Evolutionary conservation across 2,888 invertebrate species (phyloP).

Genomic region (Parthenolecanium corni): DNA sequence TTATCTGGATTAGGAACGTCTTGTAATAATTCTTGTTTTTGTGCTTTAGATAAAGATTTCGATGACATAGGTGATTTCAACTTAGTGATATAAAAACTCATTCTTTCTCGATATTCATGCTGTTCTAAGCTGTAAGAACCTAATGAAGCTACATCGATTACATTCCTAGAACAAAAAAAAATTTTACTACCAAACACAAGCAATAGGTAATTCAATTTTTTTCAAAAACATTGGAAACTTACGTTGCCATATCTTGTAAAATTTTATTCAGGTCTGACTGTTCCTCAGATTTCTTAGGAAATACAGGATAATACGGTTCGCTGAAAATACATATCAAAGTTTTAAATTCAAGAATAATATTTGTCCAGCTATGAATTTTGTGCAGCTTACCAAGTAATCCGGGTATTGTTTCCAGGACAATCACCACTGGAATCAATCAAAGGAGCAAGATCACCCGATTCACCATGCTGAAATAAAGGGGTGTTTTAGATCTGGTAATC

Average conservation of each 20-base stretch:
- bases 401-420: background rate
- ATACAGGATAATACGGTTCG: conserved; percentile 37
- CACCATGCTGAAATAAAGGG: conserved; percentile 12
- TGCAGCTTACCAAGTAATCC: too few species aligned
- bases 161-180: conserved; percentile 51
- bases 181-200: background rate
- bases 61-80: conserved; percentile 35
- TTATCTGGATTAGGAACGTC: conserved; percentile 67
- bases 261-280: conserved; percentile 82
- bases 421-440: conserved; percentile 20
- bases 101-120: conserved; percentile 74
- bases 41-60: conserved; percentile 28
- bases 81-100: conserved; percentile 44
- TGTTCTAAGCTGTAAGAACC: conserved; percentile 80
- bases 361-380: too few species aligned
- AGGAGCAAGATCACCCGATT: conserved; percentile 20
- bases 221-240: conserved; percentile 40
- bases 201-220: too few species aligned
- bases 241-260: conserved; percentile 83
- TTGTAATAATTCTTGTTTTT: conserved; percentile 40
- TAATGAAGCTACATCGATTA: conserved; percentile 85
- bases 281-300: conserved; percentile 72
- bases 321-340: background rate
- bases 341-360: too few species aligned
- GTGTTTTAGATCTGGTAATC: too few species aligned